Conservation (phyloP, 2,113 vertebrate species). For the Phasianus colchicus region DNA sequence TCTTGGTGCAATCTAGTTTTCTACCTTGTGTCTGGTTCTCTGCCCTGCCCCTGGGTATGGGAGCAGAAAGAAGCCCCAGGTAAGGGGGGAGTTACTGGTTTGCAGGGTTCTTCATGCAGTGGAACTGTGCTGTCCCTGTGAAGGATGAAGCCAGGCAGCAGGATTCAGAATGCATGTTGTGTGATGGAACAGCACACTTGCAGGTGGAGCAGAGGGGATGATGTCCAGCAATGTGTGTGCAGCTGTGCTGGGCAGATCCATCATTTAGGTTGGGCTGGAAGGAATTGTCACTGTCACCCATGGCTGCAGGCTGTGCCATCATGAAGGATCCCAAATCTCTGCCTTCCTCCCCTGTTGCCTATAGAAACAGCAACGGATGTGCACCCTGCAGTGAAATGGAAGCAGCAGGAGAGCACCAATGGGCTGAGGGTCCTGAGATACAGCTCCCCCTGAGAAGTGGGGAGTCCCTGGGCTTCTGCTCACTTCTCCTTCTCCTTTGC, state of each 20-base stretch:
- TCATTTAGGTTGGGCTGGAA: fast-evolving
- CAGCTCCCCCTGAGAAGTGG: fast-evolving
- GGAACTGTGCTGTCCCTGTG: neutral
- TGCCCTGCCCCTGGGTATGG: neutral
- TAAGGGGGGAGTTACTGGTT: fast-evolving
- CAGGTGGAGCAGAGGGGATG: neutral
- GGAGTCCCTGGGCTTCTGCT: neutral
- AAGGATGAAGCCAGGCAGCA: neutral
- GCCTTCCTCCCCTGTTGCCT: fast-evolving
- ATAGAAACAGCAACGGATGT: fast-evolving
- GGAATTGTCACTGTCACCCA: neutral
- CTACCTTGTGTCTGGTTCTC: too few relatives aligned
- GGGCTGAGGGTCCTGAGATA: fast-evolving
- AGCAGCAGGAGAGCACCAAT: fast-evolving
- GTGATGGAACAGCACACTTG: neutral
- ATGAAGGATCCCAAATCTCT: neutral
- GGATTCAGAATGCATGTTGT: fast-evolving
- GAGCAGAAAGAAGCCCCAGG: too few relatives aligned
- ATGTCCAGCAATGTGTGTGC: fast-evolving
- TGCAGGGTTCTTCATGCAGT: neutral
- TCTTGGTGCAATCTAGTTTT: neutral
- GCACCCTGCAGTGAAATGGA: fast-evolving
- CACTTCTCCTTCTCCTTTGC: neutral
- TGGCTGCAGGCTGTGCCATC: neutral
- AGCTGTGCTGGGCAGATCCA: neutral